Conservation (phyloP, 2,797 vertebrate species). For the Microtus obscurus region DNA sequence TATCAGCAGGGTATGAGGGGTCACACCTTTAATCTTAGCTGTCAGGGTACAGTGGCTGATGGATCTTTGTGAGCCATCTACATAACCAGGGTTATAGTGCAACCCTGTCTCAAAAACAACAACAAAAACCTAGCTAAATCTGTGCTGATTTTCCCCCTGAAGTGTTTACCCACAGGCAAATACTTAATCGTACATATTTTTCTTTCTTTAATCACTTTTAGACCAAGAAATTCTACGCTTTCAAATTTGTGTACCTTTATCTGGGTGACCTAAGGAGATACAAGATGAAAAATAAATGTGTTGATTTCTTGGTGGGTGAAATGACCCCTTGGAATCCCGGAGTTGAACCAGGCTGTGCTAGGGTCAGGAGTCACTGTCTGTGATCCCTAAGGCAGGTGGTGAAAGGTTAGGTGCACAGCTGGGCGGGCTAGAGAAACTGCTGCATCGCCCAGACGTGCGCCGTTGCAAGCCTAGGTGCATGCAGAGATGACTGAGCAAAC, state of each 20-base stretch:
- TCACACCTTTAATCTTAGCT: background rate
- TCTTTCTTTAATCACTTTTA: slow-evolving; percentile 38
- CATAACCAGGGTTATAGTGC: background rate
- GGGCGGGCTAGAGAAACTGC: background rate
- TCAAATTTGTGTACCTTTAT: slow-evolving; percentile 32
- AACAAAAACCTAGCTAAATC: background rate
- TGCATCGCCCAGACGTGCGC: slow-evolving; percentile 49
- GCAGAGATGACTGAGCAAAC: slow-evolving; percentile 78
- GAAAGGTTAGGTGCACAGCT: background rate
- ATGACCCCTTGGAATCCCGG: background rate
- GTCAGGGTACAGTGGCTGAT: background rate
- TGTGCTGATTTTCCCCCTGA: background rate
- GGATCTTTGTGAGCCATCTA: background rate
- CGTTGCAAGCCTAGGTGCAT: background rate
- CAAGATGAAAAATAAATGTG: background rate
- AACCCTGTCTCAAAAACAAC: background rate
- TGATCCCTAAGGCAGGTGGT: background rate
- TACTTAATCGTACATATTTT: background rate
- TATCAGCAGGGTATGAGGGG: background rate
- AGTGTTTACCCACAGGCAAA: background rate
- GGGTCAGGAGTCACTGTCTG: background rate
- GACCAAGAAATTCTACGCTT: slow-evolving; percentile 10
- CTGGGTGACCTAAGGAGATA: slow-evolving; percentile 10
- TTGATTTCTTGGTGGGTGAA: background rate
- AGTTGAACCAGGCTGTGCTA: background rate